Evolutionary conservation across 2,888 invertebrate genomes (phyloP).

Genomic region (Caenorhabditis afra): DNA sequence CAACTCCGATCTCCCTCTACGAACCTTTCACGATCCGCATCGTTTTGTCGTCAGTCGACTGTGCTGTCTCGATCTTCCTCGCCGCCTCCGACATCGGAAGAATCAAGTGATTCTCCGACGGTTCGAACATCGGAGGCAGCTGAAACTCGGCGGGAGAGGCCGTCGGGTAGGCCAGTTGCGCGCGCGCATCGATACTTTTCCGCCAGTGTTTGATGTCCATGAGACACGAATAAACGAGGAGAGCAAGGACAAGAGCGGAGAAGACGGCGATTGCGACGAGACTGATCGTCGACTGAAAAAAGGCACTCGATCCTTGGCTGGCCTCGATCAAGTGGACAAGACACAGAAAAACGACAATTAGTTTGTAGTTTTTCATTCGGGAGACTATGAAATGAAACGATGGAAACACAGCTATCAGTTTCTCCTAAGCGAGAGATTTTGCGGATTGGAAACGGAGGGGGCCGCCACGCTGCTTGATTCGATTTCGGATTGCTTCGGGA

Average conservation of each 20-base stretch:
- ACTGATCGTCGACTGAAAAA: conserved; percentile 18
- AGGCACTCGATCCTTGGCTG: conserved; percentile 18
- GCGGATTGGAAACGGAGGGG: conserved; percentile 56
- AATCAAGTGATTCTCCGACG: conserved; percentile 7
- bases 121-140: conserved; percentile 26
- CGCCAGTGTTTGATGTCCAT: conserved; percentile 52
- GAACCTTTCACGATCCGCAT: conserved; percentile 37
- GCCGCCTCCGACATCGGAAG: not conserved
- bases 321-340: not conserved
- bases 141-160: conserved; percentile 24
- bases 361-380: conserved; percentile 3
- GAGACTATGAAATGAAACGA: conserved; percentile 16
- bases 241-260: conserved; percentile 15
- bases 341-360: conserved; percentile 1
- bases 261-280: conserved; percentile 35
- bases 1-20: not conserved
- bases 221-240: conserved; percentile 35
- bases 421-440: conserved; percentile 32
- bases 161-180: conserved; percentile 27
- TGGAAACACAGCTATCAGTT: not conserved
- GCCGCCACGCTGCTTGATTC: conserved; percentile 52
- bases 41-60: conserved; percentile 33
- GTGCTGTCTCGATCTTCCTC: conserved; percentile 12
- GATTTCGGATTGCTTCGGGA: conserved; percentile 57
- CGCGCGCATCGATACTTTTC: conserved; percentile 38